phyloP scores from a whole-genome alignment of 2,113 vertebrate species.

The Aspidoscelis tigris region DNA sequence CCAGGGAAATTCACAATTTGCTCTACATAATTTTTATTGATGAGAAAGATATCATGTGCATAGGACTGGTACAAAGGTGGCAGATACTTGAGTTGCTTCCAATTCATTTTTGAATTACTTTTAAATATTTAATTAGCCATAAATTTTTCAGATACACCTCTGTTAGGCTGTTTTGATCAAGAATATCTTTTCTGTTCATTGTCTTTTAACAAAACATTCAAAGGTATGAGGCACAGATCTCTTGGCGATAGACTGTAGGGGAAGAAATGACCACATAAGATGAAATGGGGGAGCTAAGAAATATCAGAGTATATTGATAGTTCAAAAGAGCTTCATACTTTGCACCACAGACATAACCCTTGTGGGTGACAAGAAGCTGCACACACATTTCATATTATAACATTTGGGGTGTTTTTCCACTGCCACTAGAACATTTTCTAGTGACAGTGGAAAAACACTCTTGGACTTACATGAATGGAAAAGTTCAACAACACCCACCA shows the following conservation, averaged over 20 bases:
- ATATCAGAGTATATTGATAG: background rate
- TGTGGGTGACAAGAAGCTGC: background rate
- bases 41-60: constrained; percentile 32
- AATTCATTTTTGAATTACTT: constrained; percentile 37
- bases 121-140: constrained; percentile 16
- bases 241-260: background rate
- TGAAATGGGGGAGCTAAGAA: background rate
- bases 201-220: background rate
- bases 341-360: background rate
- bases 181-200: background rate
- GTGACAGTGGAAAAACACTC: too few relatives aligned
- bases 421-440: background rate
- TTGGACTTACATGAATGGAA: background rate
- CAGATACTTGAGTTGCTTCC: constrained; percentile 24
- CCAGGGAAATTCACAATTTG: constrained; percentile 24
- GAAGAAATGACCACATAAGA: background rate
- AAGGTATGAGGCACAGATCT: background rate
- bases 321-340: too few relatives aligned
- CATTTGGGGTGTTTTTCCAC: too few relatives aligned
- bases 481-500: background rate
- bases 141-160: constrained; percentile 5
- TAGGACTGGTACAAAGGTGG: constrained; percentile 12
- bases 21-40: constrained; percentile 52
- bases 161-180: constrained; percentile 3
- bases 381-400: background rate